Evolutionary conservation across 1,140 invertebrate genomes (phyloP), one percentile per base, ranked within the genome.

Genomic region (Hylyphantes graminicola): DNA sequence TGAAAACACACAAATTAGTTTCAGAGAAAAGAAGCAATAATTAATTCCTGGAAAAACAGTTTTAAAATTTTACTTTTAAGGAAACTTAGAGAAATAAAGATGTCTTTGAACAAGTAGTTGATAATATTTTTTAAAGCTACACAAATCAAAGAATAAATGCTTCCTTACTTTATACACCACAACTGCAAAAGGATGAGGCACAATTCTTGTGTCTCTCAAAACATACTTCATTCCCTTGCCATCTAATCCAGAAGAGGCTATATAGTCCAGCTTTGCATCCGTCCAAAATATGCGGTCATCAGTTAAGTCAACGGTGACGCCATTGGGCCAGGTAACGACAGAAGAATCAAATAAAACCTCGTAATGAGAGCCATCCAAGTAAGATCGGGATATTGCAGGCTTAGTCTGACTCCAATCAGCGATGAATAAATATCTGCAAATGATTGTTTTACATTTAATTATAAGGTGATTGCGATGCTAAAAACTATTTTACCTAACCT

Each of bases 251-350:
- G 94, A 93, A 63, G 94, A 93, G 90, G 99, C 98, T 87, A 99
- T 98, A 89, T 95, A 97, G 88, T 98, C 96, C 5, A 93, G 94
- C 87, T 96, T 95, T 0, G 95, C 96, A 90, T 99, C 98, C 86
- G 96, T 96, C 95, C 97, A 99, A 89, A 98, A 99, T 0, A 99
- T 92, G 85, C 94, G 94, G 86, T 92, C 92, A 10, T 92, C 92
- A 0, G 93, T 92, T 7, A 95, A 92, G 89, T 99, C 98, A n/a
- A 99, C 89, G 0, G 97, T 94, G n/a, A 99, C 94, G 0, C 96
- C 97, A 89, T 99, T 99, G 0, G 98, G 97, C 97, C 97, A 99
- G 59, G 93, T 93, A 0, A 99, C 93, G 63, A 86, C 67, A 7
- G 67, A 65, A n/a, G 53, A 63, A 57, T 87, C 87, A 85, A 88